Evolutionary conservation across 2,888 invertebrate genomes (phyloP).

Genomic region (Rhagophthalmus giganteus): DNA sequence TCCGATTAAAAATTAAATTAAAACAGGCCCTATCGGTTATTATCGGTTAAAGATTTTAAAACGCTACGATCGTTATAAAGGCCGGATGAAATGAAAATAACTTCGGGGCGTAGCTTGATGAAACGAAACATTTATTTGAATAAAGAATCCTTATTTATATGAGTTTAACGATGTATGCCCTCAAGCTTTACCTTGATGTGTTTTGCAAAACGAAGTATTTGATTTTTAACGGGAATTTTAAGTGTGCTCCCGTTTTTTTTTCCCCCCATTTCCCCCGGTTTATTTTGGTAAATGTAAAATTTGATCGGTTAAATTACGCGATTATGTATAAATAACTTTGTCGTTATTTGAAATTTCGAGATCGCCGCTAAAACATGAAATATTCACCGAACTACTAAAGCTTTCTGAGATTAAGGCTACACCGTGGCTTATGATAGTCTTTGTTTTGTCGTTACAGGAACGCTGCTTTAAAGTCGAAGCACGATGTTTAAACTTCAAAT

Average conservation of each 20-base stretch:
- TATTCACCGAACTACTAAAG: too few relatives aligned
- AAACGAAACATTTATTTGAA: slow-evolving; percentile 26
- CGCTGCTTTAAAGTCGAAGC: slow-evolving; percentile 22
- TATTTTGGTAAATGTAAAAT: too few relatives aligned
- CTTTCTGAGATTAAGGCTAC: slow-evolving; percentile 12
- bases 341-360: too few relatives aligned
- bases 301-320: too few relatives aligned
- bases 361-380: too few relatives aligned
- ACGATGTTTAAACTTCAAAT: slow-evolving; percentile 30
- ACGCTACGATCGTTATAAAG: slow-evolving; percentile 18
- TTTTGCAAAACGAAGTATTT: slow-evolving; percentile 24
- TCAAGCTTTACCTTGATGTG: slow-evolving; percentile 25
- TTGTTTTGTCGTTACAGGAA: slow-evolving; percentile 20
- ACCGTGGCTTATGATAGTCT: slow-evolving; percentile 5
- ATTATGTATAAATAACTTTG: too few relatives aligned
- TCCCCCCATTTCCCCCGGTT: too few relatives aligned
- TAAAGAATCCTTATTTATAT: slow-evolving; percentile 27
- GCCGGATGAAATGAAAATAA: slow-evolving; percentile 32
- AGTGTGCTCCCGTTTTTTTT: slow-evolving; percentile 9
- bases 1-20: slow-evolving; percentile 8
- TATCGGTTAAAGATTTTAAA: slow-evolving; percentile 22
- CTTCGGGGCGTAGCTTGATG: slow-evolving; percentile 25
- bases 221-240: slow-evolving; percentile 17
- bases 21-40: too few relatives aligned
- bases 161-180: slow-evolving; percentile 27